These are phyloP conservation scores for Theocolax elegans DNA, from an alignment of 1,140 invertebrate genomes.

Conservation along the genomic window DNA sequence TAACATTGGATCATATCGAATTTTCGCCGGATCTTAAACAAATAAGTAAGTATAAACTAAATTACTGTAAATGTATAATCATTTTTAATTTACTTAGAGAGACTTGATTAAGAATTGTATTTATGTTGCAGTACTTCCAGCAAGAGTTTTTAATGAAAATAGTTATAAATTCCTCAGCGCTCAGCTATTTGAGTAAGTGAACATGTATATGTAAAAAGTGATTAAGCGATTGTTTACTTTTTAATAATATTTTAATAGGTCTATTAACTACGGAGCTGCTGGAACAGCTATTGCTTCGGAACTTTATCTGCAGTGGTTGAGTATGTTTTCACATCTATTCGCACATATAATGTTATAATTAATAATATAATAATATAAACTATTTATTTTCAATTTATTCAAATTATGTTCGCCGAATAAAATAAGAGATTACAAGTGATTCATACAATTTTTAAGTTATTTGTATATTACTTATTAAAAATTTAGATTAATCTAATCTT, in stretches of 20 bases:
- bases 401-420: no score
- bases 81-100: no score
- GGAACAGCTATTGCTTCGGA: constrained; percentile 16
- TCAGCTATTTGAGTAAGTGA: constrained; percentile 26
- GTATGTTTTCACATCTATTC: no score
- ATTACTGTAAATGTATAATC: background rate
- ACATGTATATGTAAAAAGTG: background rate
- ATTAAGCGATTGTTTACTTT: no score
- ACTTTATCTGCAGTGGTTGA: constrained; percentile 24
- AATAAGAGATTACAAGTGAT: no score
- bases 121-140: constrained; percentile 16
- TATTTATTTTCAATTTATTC: no score
- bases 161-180: constrained; percentile 27
- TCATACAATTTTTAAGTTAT: background rate
- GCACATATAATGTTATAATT: no score
- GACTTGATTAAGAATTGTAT: no score
- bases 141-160: constrained; percentile 24
- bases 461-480: no score
- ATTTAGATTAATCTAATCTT: no score
- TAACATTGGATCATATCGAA: background rate
- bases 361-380: no score
- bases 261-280: constrained; percentile 36
- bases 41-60: constrained; percentile 29
- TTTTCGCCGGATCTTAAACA: constrained; percentile 12
- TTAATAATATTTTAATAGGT: background rate